These are phyloP conservation scores for Zaprionus vittiger DNA, from an alignment of 1,140 invertebrate species.

Conservation along the genomic window DNA sequence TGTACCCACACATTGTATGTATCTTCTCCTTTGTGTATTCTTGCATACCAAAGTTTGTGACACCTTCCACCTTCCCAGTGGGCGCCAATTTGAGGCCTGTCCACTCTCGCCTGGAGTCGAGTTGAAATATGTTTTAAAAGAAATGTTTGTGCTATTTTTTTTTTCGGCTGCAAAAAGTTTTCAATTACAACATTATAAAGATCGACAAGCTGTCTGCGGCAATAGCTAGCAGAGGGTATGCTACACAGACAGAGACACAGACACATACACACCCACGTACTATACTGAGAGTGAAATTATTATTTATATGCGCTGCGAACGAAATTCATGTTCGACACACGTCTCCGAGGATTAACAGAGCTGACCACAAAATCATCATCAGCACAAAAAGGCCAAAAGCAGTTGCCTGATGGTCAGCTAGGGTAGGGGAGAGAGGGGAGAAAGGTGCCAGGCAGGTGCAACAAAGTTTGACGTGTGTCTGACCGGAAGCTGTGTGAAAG, in stretches of 20 bases:
- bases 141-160: slow-evolving; percentile 52
- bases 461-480: slow-evolving; percentile 46
- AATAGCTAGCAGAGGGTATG: slow-evolving; percentile 63
- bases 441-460: slow-evolving; percentile 25
- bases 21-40: slow-evolving; percentile 20
- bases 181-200: slow-evolving; percentile 84
- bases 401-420: slow-evolving; percentile 35
- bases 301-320: slow-evolving; percentile 81
- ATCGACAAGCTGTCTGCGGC: slow-evolving; percentile 83
- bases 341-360: slow-evolving; percentile 84
- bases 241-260: slow-evolving; percentile 36
- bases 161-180: slow-evolving; percentile 66
- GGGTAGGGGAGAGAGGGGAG: neutral
- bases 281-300: slow-evolving; percentile 60
- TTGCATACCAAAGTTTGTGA: slow-evolving; percentile 38
- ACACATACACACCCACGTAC: slow-evolving; percentile 26
- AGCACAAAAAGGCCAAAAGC: slow-evolving; percentile 63
- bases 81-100: slow-evolving; percentile 40
- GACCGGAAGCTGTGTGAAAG: slow-evolving; percentile 42
- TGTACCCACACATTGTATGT: too few relatives aligned
- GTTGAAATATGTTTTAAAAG: slow-evolving; percentile 76
- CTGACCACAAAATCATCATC: slow-evolving; percentile 83
- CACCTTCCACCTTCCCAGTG: slow-evolving; percentile 12
- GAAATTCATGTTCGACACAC: slow-evolving; percentile 83
- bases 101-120: slow-evolving; percentile 41